Conservation (phyloP, 2,113 vertebrate genomes). For the Erpornis zantholeuca region DNA sequence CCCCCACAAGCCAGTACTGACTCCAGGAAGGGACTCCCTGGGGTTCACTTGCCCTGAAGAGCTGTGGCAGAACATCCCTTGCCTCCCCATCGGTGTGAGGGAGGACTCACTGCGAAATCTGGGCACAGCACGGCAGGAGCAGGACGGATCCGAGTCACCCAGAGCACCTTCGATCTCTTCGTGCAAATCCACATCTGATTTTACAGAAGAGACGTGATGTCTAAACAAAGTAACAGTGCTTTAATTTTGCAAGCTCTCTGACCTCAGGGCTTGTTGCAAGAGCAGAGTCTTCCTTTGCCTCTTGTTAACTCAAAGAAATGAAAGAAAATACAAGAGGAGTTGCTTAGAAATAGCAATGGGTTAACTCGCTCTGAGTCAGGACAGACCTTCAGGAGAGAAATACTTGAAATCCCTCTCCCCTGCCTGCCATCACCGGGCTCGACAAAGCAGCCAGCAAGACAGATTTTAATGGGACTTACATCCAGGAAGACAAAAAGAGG, state of each 20-base stretch:
- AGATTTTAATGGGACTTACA: not conserved
- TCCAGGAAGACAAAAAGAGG: conserved; percentile 7
- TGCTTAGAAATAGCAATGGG: not conserved
- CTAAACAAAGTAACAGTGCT: not conserved
- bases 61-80: not conserved
- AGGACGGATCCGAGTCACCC: not conserved
- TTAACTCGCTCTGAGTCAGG: not conserved
- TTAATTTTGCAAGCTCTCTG: not conserved
- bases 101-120: not conserved
- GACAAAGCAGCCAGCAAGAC: conserved; percentile 3
- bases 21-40: not conserved
- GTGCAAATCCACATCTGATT: not conserved
- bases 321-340: not conserved
- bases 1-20: not conserved
- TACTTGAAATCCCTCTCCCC: not conserved
- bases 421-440: not conserved
- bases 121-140: not conserved
- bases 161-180: no score
- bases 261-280: not conserved
- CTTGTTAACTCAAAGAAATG: not conserved
- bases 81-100: accelerated
- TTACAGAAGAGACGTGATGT: not conserved
- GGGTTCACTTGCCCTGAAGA: not conserved
- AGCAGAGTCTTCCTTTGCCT: not conserved
- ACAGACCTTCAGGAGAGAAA: conserved; percentile 2